Evolutionary conservation across 2,888 invertebrate genomes (phyloP).

Genomic region (Euplexia lucipara): DNA sequence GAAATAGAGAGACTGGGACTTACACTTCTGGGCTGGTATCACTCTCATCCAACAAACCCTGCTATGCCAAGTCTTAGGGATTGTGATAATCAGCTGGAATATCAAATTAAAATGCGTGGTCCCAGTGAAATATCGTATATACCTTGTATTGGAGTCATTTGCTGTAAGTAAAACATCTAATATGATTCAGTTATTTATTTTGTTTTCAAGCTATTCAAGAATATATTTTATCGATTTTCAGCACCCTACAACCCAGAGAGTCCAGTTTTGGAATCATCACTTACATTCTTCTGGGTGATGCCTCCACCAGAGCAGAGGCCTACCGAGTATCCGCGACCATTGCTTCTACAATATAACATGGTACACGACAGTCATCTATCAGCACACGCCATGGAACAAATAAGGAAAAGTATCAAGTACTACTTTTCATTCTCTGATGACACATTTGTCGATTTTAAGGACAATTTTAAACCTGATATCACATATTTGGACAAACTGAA

Average conservation of each 20-base stretch:
- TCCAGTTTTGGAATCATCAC: slow-evolving; percentile 95
- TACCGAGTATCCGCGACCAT: slow-evolving; percentile 97
- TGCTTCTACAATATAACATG: slow-evolving; percentile 96
- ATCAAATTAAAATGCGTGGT: slow-evolving; percentile 98
- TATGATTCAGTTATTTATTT: neutral
- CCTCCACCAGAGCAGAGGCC: slow-evolving; percentile 98
- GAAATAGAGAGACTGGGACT: slow-evolving; percentile 96
- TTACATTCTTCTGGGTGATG: slow-evolving; percentile 98
- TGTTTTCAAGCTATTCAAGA: neutral
- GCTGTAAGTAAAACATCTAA: slow-evolving; percentile 93
- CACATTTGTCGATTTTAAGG: slow-evolving; percentile 85
- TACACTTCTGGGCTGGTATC: slow-evolving; percentile 98
- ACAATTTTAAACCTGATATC: slow-evolving; percentile 93
- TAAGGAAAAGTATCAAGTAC: slow-evolving; percentile 96
- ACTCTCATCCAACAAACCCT: slow-evolving; percentile 97
- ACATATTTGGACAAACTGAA: slow-evolving; percentile 96
- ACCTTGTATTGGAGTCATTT: slow-evolving; percentile 97
- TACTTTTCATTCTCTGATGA: slow-evolving; percentile 92
- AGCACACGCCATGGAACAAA: slow-evolving; percentile 95
- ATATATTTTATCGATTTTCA: slow-evolving; percentile 78
- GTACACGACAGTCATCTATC: slow-evolving; percentile 95
- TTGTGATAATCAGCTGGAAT: slow-evolving; percentile 98
- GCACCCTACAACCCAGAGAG: slow-evolving; percentile 96
- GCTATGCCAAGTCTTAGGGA: slow-evolving; percentile 97
- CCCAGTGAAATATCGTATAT: slow-evolving; percentile 97